Base-by-base conservation (phyloP, 1,140 invertebrate genomes). In the Lutraria rhynchaena region DNA sequence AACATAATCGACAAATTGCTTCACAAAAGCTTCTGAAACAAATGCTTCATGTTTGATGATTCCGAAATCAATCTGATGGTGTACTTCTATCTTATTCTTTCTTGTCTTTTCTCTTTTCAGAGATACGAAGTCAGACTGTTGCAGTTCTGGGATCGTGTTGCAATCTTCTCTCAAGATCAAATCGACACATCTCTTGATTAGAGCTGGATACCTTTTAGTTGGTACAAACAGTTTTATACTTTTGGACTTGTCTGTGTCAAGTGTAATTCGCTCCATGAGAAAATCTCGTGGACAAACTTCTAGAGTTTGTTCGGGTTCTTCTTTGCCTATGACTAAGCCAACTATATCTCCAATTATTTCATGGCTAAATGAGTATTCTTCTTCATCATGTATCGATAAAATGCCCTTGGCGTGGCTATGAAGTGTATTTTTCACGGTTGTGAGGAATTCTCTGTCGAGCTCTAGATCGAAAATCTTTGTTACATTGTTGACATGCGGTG, bases 291-390 rank as follows among this genome's bases (percentile, higher is more conserved):
- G 22, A 31, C 58, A 60, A 13, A 63, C n/a, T 63, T 29, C 46
- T 31, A 75, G 27, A 0, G 24, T 31, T 33, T 44, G 13, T 15
- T 46, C 22, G 13, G n/a, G 17, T 17, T 65, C 33, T 51, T 51
- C 24, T 19, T 58, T 27, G 7, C 33, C 58, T 29, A 33, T 15
- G 29, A 76, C 73, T 31, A 76, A 31, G 1, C 73, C 73, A 5
- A 63, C 73, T 27, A 76, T 60, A 24, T 76, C 73, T 19, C 73
- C 58, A 24, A 61, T 76, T 5, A 76, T 31, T 33, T n/a, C 17
- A 33, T 76, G 73, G 22, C 57, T 65, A 27, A 76, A 76, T 5
- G 31, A 22, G 37, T 60, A 74, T 60, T 74, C 35, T 0, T 29
- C 70, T 24, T 11, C 24, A 1, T 55, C 27, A 5, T 29, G 7